These are phyloP conservation scores for Hystrix cristata DNA, from an alignment of 2,113 vertebrate species.

Conservation along the genomic window DNA sequence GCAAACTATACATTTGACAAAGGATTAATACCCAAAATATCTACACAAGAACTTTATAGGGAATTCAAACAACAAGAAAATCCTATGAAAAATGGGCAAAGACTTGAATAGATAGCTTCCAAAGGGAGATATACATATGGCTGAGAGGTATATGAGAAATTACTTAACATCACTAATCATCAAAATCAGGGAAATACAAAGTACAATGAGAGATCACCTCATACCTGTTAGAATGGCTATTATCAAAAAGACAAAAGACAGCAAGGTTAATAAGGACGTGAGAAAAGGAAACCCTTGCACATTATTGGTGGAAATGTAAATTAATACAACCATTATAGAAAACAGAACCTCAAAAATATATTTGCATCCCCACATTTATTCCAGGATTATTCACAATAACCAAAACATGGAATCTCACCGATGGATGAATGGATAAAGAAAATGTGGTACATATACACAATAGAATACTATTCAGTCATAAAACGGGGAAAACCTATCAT, in stretches of 20 bases:
- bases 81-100: not conserved
- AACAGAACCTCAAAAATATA: no score
- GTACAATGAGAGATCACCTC: not conserved
- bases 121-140: not conserved
- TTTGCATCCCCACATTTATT: no score
- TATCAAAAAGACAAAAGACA: not conserved
- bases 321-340: no score
- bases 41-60: not conserved
- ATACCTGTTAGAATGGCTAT: not conserved
- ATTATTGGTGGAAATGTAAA: no score
- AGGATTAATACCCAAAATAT: not conserved
- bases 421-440: no score
- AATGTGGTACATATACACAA: not conserved
- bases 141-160: not conserved
- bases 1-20: no score
- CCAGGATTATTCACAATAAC: no score
- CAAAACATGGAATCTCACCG: no score
- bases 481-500: not conserved
- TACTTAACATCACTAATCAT: not conserved
- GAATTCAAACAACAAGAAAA: not conserved
- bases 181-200: not conserved
- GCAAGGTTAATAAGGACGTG: not conserved
- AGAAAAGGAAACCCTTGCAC: not conserved
- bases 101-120: not conserved
- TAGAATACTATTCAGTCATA: not conserved